Base-by-base conservation (phyloP, 1,140 invertebrate species). In the Drosophila littoralis region DNA sequence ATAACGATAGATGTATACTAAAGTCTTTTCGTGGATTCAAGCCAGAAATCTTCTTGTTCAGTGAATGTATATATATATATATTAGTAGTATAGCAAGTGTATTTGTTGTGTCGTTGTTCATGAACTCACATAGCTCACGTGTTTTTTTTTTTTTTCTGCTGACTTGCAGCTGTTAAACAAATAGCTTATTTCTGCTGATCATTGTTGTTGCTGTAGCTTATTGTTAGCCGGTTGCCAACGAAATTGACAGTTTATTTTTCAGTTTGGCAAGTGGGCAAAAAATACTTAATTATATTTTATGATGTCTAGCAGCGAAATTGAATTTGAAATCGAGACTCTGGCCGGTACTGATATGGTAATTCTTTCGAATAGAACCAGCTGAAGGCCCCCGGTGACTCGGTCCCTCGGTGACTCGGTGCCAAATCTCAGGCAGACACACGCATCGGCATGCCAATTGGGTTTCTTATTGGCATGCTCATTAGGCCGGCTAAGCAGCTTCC, bases 241-340 rank as follows among this genome's bases (percentile, higher is more conserved):
- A 81, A 88, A 88, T 88, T 88, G 83, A 77, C 83, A 88, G 84
- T 88, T 88, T 88, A 88, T 88, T 88, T 88, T 88, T 88, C 83
- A 88, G 69, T 83, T 82, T 71, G 45, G 36, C 45, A 28, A 48
- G 67, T 58, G 73, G 42, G 73, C 13, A 36, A 73, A 75, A 17
- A 77, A 76, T 81, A 84, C 76, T 82, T 81, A 88, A 88, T 86
- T 86, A 86, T 86, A 83, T 86, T 86, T 86, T 83, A 88, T 79
- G 76, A 83, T 79, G 69, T 70, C 72, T 77, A 72, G 12, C 45
- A 54, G 22, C 45, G 46, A 79, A 84, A 73, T 82, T 79, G 71
- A 83, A 83, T 78, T 83, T 74, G 71, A 50, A 72, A 67, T 67
- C 5, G 22, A 28, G 22, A 28, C 22, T 28, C 22, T 28, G 22